A percentile compares a stretch with the other conserved stretches of the same genome.
phyloP scores from a whole-genome alignment of 1,140 invertebrate genomes.

The Brachionus sp. region DNA sequence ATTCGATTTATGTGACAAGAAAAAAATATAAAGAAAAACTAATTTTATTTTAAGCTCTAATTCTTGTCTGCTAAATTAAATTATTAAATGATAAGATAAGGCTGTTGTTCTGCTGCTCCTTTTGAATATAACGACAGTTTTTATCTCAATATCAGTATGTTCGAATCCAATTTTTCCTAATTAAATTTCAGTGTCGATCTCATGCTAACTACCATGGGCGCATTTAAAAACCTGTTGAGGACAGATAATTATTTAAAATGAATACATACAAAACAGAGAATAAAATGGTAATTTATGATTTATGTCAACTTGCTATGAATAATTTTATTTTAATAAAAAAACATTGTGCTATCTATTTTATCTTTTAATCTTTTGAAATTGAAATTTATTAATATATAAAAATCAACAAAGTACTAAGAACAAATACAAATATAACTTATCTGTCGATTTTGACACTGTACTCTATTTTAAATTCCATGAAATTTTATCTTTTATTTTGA shows the following conservation, averaged over 20 bases:
- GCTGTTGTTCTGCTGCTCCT: background rate
- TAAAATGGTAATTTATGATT: conserved; percentile 25
- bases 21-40: background rate
- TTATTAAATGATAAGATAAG: background rate
- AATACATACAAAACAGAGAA: background rate
- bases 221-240: background rate
- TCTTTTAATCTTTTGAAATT: conserved; percentile 43
- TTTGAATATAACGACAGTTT: background rate
- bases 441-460: conserved; percentile 36
- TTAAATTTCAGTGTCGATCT: background rate
- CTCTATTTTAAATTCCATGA: background rate
- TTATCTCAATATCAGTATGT: conserved; percentile 3
- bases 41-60: background rate
- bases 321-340: conserved; percentile 16
- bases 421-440: conserved; percentile 40
- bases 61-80: background rate
- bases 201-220: background rate
- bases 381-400: conserved; percentile 17
- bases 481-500: conserved; percentile 13
- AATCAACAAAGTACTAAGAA: background rate
- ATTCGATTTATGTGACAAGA: conserved; percentile 21
- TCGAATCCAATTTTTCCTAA: background rate
- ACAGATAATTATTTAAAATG: background rate
- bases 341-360: conserved; percentile 5
- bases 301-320: conserved; percentile 13